Percentiles rank a stretch among this genome's conserved stretches.
Evolutionary conservation across 2,113 vertebrate species (phyloP).

Genomic region (Gallinago media): DNA sequence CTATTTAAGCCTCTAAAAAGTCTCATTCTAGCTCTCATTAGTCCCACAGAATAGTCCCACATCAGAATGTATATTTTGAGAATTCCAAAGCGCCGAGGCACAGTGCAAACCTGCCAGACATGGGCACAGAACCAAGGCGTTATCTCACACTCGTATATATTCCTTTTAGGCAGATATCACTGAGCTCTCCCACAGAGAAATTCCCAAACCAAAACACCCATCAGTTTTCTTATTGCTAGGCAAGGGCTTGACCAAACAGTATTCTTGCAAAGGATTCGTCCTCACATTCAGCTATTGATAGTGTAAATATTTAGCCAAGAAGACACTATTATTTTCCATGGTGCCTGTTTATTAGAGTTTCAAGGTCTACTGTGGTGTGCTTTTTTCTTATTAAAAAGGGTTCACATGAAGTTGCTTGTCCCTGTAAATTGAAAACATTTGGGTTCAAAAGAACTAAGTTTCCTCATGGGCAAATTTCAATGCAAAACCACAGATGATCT

Average conservation of each 20-base stretch:
- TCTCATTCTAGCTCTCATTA: not conserved
- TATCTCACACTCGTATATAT: not conserved
- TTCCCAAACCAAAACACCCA: not conserved
- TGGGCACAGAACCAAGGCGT: constrained; percentile 1
- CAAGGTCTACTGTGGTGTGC: not conserved
- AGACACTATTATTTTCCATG: constrained; percentile 4
- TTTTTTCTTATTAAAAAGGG: not conserved
- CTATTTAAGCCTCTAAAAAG: not conserved
- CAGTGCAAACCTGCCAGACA: not conserved
- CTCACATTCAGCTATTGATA: constrained; percentile 12
- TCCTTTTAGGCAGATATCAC: constrained; percentile 10
- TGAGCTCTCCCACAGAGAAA: constrained; percentile 2
- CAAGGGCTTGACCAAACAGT: constrained; percentile 47
- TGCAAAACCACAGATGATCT: constrained; percentile 51
- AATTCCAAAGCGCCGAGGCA: not conserved
- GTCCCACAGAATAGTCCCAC: not conserved
- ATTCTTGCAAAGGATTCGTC: not conserved
- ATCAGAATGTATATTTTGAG: not conserved
- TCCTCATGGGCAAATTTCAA: constrained; percentile 60
- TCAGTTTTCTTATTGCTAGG: constrained; percentile 11
- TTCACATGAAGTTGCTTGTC: constrained; percentile 31
- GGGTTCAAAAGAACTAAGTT: constrained; percentile 49
- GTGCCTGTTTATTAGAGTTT: constrained; percentile 7
- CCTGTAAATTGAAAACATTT: constrained; percentile 53
- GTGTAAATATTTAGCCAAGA: constrained; percentile 49